Conservation (phyloP, 2,797 vertebrate genomes). For the Karalla daura region DNA sequence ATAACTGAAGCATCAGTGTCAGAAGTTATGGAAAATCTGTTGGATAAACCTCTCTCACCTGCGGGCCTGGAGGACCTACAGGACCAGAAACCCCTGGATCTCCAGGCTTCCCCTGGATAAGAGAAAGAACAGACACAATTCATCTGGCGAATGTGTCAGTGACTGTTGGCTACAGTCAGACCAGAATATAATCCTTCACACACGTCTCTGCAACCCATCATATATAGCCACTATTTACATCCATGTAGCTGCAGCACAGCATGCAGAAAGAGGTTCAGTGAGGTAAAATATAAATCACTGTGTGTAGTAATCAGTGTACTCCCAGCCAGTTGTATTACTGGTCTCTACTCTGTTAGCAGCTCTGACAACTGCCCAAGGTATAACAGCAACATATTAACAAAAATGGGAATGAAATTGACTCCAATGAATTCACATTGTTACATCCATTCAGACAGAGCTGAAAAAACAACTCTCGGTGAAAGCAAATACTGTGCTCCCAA, state of each 20-base stretch:
- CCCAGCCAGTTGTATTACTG: constrained; percentile 17
- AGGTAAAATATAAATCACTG: constrained; percentile 46
- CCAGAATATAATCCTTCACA: not conserved
- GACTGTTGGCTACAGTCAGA: not conserved
- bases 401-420: too few relatives aligned
- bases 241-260: constrained; percentile 1
- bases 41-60: constrained; percentile 59
- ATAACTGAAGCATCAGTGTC: not conserved
- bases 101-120: constrained; percentile 75
- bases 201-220: not conserved
- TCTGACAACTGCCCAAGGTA: not conserved
- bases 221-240: constrained; percentile 22
- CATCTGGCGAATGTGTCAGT: not conserved
- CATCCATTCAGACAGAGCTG: not conserved
- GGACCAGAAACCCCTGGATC: constrained; percentile 66
- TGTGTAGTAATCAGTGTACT: constrained; percentile 26
- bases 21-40: constrained; percentile 9
- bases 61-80: constrained; percentile 69
- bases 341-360: constrained; percentile 15
- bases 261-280: constrained; percentile 2
- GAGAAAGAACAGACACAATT: constrained; percentile 23
- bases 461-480: too few relatives aligned
- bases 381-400: not conserved
- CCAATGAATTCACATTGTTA: not conserved
- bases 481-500: not conserved